Evolutionary conservation across 1,140 invertebrate genomes (phyloP).

Genomic region (Aphis craccivora): DNA sequence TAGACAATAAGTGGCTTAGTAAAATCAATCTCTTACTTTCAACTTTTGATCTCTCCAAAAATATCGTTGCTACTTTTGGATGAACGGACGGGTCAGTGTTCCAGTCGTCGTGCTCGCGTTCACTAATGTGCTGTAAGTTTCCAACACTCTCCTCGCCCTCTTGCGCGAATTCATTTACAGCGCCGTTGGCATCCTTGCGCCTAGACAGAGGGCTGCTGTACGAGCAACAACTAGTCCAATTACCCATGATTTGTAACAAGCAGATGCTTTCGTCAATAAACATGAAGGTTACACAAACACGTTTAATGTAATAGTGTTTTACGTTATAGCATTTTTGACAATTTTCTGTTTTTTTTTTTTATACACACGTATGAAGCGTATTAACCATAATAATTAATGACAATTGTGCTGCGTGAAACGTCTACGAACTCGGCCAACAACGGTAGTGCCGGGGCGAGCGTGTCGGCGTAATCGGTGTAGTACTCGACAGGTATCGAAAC

Average conservation of each 20-base stretch:
- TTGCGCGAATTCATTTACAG: conserved; percentile 74
- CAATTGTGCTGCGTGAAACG: neutral
- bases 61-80: conserved; percentile 92
- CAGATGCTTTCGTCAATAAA: conserved; percentile 19
- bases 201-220: conserved; percentile 73
- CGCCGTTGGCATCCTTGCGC: conserved; percentile 65
- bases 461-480: neutral
- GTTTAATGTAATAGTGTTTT: neutral
- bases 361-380: neutral
- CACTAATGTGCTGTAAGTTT: conserved; percentile 97
- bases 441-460: neutral
- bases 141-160: conserved; percentile 81
- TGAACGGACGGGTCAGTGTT: conserved; percentile 95
- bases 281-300: neutral
- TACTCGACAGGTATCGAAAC: neutral
- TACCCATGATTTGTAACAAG: conserved; percentile 69
- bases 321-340: neutral
- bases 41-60: conserved; percentile 93
- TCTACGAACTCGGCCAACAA: neutral
- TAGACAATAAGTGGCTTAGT: neutral
- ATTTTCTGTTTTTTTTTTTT: neutral
- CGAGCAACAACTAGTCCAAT: conserved; percentile 80
- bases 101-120: conserved; percentile 93
- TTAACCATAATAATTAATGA: neutral
- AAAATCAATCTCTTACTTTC: conserved; percentile 73